Evolutionary conservation across 2,113 vertebrate species (phyloP).

Genomic region (Phrynocephalus versicolor): DNA sequence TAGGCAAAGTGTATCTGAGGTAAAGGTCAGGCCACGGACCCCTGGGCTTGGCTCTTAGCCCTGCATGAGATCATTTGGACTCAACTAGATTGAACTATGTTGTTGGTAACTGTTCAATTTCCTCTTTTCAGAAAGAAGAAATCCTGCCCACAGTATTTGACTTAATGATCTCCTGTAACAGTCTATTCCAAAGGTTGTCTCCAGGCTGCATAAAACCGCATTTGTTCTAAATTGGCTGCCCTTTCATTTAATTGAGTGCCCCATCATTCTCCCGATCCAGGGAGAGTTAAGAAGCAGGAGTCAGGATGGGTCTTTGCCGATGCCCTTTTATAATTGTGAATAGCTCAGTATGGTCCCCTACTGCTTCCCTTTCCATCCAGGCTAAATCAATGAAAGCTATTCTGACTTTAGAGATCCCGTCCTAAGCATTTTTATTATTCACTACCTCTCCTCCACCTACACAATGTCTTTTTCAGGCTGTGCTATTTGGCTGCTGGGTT

Average conservation of each 20-base stretch:
- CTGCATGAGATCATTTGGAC: not conserved
- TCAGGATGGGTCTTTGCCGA: not conserved
- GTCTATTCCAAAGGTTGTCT: slow-evolving; percentile 18
- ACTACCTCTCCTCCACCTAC: no score
- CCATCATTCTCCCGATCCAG: not conserved
- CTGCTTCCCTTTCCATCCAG: slow-evolving; percentile 11
- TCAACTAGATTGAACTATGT: not conserved
- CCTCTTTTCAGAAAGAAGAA: not conserved
- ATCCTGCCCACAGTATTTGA: not conserved
- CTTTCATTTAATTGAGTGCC: slow-evolving; percentile 30
- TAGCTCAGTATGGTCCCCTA: not conserved
- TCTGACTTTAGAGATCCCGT: slow-evolving; percentile 13
- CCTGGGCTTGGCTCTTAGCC: not conserved
- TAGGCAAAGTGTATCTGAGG: not conserved
- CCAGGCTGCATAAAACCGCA: slow-evolving; percentile 9
- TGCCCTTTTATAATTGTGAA: slow-evolving; percentile 9
- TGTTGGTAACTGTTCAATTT: not conserved
- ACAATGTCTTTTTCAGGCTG: slow-evolving; percentile 11
- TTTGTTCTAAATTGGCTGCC: slow-evolving; percentile 33
- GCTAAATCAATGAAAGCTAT: slow-evolving; percentile 28
- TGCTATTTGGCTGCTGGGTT: slow-evolving; percentile 11
- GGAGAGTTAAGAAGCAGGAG: not conserved
- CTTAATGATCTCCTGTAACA: slow-evolving; percentile 25
- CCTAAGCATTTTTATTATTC: not conserved
- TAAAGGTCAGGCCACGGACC: not conserved